Base-by-base conservation (phyloP, 2,797 vertebrate species). In the Crenuchus spilurus region DNA sequence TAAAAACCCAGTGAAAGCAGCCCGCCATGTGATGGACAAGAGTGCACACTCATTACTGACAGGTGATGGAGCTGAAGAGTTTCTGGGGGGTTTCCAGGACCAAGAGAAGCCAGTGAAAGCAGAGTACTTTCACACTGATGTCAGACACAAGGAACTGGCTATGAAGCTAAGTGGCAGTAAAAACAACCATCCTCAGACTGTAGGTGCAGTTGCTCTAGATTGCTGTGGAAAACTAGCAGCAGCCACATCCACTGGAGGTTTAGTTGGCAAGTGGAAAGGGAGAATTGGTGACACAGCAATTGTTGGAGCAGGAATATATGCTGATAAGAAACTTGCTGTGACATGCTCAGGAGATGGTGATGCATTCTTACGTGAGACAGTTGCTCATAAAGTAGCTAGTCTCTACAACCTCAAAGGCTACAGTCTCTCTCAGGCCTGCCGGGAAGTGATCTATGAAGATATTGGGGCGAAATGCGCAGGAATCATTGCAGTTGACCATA, bases 291-390 rank as follows among this genome's bases (percentile, higher is more conserved):
- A 93, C 80, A 93, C 92, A 20, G 93, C 93, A 70, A 83, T 94
- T 14, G 88, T 93, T 0, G 93, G 93, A 3, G 92, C 93, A 70
- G 93, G 93, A 61, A 86, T 92, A 80, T 93, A 91, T 85, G 92
- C 92, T 51, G 92, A 93, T 70, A 85, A 90, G 33, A 90, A 86
- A 33, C 48, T 94, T 68, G 91, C 93, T 0, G 84, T 93, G 72
- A 82, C 91, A 16, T 94, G 93, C 77, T 93, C 93, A 60, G 93
- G 93, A 65, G 90, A 94, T 81, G 93, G 92, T 11, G 93, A 94
- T 79, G 85, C 89, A 26, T 94, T 93, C 84, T 81, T 93, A 75
- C 89, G 88, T 7, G 86, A 88, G n/a, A 91, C 91, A 57, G 89
- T 93, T 70, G 89, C 93, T 76, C 89, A 93, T 41, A 92, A 91